Conservation (phyloP, 2,113 vertebrate genomes). For the Mesocricetus auratus region DNA sequence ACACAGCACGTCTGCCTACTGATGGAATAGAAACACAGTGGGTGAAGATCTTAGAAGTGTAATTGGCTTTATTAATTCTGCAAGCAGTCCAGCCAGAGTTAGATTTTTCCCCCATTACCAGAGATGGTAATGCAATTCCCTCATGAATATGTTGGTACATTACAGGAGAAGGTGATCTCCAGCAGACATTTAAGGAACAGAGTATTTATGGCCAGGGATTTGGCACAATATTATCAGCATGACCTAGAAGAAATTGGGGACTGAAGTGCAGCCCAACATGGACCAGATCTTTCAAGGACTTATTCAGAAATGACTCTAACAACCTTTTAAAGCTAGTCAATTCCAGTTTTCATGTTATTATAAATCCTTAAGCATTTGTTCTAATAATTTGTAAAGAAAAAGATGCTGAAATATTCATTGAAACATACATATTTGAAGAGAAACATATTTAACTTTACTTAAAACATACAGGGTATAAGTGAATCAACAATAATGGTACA, state of each 20-base stretch:
- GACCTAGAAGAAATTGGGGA: background rate
- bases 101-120: background rate
- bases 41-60: background rate
- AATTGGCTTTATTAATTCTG: background rate
- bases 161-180: background rate
- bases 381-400: background rate
- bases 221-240: background rate
- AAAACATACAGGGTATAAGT: background rate
- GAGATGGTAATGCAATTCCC: background rate
- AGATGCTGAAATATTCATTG: background rate
- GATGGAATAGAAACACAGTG: background rate
- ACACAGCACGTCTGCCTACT: background rate
- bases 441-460: background rate
- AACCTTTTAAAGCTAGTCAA: background rate
- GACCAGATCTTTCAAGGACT: background rate
- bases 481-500: background rate
- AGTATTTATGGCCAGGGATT: background rate
- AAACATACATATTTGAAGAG: background rate
- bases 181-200: background rate
- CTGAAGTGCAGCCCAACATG: background rate
- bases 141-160: background rate
- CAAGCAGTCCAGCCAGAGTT: background rate
- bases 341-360: background rate
- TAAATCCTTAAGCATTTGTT: background rate
- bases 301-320: background rate